Evolutionary conservation across 2,888 invertebrate genomes (phyloP).

Genomic region (Drosophila longiperda): DNA sequence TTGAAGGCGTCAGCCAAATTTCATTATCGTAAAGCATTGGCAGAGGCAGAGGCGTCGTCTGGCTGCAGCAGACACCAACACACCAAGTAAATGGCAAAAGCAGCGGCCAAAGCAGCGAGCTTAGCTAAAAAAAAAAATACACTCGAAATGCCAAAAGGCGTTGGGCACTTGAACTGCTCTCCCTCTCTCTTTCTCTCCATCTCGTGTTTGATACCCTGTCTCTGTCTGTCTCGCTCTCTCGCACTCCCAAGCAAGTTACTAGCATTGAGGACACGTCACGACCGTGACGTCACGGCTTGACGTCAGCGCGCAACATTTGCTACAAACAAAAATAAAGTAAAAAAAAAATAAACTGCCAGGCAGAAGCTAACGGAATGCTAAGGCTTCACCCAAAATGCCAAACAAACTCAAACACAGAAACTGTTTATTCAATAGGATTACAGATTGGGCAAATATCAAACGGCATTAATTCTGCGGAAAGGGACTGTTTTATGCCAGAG

Average conservation of each 20-base stretch:
- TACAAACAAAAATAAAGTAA: not conserved
- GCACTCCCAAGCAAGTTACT: conserved; percentile 15
- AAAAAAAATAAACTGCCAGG: conserved; percentile 21
- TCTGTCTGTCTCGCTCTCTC: not conserved
- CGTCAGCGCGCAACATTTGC: conserved; percentile 63
- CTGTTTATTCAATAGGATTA: conserved; percentile 4
- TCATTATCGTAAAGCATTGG: conserved; percentile 64
- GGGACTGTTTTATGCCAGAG: not conserved
- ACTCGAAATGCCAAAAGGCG: conserved; percentile 72
- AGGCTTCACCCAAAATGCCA: conserved; percentile 36
- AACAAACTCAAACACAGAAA: conserved; percentile 6
- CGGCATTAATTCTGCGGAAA: not conserved
- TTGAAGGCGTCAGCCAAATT: conserved; percentile 66
- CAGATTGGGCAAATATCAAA: conserved; percentile 6
- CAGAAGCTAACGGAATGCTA: conserved; percentile 32
- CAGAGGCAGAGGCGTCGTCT: conserved; percentile 48
- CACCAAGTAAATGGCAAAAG: conserved; percentile 7
- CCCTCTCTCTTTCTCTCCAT: not conserved
- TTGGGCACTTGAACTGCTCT: conserved; percentile 47
- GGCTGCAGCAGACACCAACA: conserved; percentile 53
- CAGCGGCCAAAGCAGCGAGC: conserved; percentile 12
- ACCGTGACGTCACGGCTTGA: conserved; percentile 70
- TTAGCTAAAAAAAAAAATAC: conserved; percentile 13
- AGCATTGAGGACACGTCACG: conserved; percentile 61
- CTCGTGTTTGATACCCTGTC: too few relatives aligned